Base-by-base conservation (phyloP, 1,140 invertebrate species). In the Mycetomoellerius zeteki region DNA sequence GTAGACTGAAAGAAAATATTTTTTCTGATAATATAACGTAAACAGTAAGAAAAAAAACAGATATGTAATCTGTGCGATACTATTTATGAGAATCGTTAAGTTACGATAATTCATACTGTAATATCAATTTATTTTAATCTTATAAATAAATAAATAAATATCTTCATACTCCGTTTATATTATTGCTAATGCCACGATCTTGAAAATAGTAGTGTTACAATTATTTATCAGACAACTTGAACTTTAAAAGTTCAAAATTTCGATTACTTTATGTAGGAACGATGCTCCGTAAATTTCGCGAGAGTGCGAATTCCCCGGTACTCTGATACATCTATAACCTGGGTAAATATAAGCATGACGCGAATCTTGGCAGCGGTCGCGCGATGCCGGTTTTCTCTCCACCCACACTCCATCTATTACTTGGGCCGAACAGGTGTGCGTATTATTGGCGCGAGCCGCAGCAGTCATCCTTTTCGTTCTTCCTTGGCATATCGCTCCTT, bases 331-430 rank as follows among this genome's bases (percentile, higher is more conserved):
- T 69, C 65, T 50, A 50, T 69, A 69, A 69, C 87, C 84, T 87
- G 92, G 92, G 89, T 93, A 94, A 94, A 94, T 93, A 94, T 94
- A 94, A 94, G 93, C 93, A 86, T 93, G 92, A 93, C 91, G 88
- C 88, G 90, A 92, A 90, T 93, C 92, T 94, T 93, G 93, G 92
- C 92, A 94, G 78, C 90, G 81, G 33, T 65, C 86, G 86, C 75
- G 76, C 87, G 85, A 90, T 86, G 76, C 19, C 69, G 54, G 54
- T 60, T 84, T 87, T 86, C 84, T 91, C 87, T 90, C 91, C 93
- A 92, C 93, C 92, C 93, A 90, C 93, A 89, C 91, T 93, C 85
- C 91, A 93, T 94, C 90, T 88, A 93, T 94, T 93, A 92, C 85
- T 62, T 88, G 73, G 62, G 60, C 50, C 69, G 89, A 94, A 94